phyloP scores from a whole-genome alignment of 2,888 invertebrate species.

The Branchellion lobata region DNA sequence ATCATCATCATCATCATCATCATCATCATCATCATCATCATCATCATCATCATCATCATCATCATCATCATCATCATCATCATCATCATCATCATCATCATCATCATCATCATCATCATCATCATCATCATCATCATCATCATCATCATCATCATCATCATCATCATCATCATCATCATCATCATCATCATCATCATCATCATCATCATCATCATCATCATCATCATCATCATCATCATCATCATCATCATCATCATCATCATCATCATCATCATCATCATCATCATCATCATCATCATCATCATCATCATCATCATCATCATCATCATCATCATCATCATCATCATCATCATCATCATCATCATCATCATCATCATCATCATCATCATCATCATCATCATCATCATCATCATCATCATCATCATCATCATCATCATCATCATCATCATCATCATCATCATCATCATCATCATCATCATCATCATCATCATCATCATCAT shows the following conservation, averaged over 20 bases:
- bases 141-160: background rate
- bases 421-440: background rate
- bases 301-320: background rate
- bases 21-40: background rate
- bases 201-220: background rate
- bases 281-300: background rate
- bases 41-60: background rate
- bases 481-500: background rate
- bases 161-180: background rate
- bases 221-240: background rate
- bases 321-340: background rate
- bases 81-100: background rate
- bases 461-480: background rate
- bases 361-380: background rate
- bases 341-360: background rate
- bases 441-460: background rate
- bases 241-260: background rate
- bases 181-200: background rate
- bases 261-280: background rate
- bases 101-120: background rate
- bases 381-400: background rate
- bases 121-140: background rate
- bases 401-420: background rate
- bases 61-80: background rate
- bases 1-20: background rate